Conservation (phyloP, 2,888 invertebrate genomes). For the Acleris holmiana region DNA sequence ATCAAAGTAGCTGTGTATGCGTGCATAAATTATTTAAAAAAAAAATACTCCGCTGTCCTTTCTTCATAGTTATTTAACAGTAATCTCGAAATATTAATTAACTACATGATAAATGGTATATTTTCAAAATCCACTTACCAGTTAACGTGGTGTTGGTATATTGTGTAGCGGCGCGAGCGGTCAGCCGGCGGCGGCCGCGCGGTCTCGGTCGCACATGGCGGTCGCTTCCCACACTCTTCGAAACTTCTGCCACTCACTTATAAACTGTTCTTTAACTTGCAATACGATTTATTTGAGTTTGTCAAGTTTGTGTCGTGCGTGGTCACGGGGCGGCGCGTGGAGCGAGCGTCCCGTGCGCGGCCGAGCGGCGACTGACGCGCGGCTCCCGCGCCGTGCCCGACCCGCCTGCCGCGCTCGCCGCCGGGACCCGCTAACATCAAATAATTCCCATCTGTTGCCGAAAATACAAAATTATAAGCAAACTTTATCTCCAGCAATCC, state of each 20-base stretch:
- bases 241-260: slow-evolving; percentile 27
- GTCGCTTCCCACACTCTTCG: slow-evolving; percentile 10
- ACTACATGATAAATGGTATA: too few species aligned
- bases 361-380: slow-evolving; percentile 45
- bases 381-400: slow-evolving; percentile 44
- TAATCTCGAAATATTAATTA: too few species aligned
- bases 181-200: slow-evolving; percentile 68
- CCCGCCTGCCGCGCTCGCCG: background rate
- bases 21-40: slow-evolving; percentile 8
- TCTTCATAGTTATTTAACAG: background rate
- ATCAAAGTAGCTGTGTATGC: slow-evolving; percentile 30
- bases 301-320: slow-evolving; percentile 21
- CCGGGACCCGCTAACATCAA: background rate
- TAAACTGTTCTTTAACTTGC: background rate
- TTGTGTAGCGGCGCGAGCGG: slow-evolving; percentile 48
- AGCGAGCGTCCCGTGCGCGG: slow-evolving; percentile 45
- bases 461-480: too few species aligned
- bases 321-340: slow-evolving; percentile 20
- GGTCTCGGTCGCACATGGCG: slow-evolving; percentile 64
- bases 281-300: background rate
- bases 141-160: slow-evolving; percentile 56
- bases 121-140: slow-evolving; percentile 58
- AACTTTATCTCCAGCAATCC: too few species aligned
- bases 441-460: too few species aligned
- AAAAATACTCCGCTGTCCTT: slow-evolving; percentile 4